Evolutionary conservation across 2,888 invertebrate genomes (phyloP).

Genomic region (Epsilonema sp.): DNA sequence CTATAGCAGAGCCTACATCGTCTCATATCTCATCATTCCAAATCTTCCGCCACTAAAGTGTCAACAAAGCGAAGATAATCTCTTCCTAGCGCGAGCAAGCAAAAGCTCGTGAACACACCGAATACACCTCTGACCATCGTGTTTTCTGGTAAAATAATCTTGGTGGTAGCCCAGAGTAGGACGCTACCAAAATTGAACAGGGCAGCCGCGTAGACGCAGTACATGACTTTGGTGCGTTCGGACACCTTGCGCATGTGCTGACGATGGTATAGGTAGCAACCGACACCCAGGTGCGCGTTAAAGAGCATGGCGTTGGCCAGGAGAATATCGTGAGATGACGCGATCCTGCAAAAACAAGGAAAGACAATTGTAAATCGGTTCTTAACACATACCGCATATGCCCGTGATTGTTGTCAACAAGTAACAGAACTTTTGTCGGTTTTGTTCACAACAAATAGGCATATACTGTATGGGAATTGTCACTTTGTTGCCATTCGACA

Average conservation of each 20-base stretch:
- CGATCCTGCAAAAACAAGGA: constrained; percentile 29
- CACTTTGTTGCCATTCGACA: too few species aligned
- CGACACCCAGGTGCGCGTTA: constrained; percentile 58
- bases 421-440: too few species aligned
- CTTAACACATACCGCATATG: too few species aligned
- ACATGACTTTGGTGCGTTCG: constrained; percentile 1
- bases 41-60: neutral
- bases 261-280: constrained; percentile 58
- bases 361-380: too few species aligned
- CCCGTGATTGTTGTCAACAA: too few species aligned
- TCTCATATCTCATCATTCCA: too few species aligned
- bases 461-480: too few species aligned
- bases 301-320: constrained; percentile 50
- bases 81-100: constrained; percentile 43
- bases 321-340: constrained; percentile 26
- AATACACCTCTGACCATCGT: constrained; percentile 45
- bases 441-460: too few species aligned
- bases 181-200: constrained; percentile 73
- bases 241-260: constrained; percentile 42
- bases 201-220: constrained; percentile 23
- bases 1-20: too few species aligned
- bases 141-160: constrained; percentile 51
- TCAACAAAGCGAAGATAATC: constrained; percentile 46
- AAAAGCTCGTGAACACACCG: constrained; percentile 47
- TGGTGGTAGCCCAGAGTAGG: constrained; percentile 60